Conservation (phyloP, 2,888 invertebrate species). For the Nebria brevicollis region DNA sequence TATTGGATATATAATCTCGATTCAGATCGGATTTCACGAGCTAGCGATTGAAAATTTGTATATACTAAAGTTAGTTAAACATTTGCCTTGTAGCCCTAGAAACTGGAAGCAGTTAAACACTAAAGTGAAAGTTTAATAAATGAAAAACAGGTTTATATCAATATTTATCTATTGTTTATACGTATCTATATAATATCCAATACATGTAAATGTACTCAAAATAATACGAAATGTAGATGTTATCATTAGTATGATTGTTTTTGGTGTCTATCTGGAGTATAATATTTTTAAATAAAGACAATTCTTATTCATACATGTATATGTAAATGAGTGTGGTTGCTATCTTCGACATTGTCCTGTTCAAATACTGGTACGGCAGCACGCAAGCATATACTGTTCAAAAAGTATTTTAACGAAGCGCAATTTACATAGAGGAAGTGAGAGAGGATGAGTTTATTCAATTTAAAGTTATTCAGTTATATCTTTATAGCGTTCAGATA, state of each 20-base stretch:
- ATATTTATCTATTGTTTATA: no score
- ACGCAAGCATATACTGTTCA: slow-evolving; percentile 29
- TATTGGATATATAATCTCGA: no score
- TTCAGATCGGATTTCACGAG: no score
- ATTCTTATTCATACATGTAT: slow-evolving; percentile 40
- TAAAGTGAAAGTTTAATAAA: no score
- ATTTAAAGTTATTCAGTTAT: slow-evolving; percentile 38
- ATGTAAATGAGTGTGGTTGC: slow-evolving; percentile 29
- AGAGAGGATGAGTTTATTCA: slow-evolving; percentile 35
- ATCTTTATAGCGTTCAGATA: background rate
- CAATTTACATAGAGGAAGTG: slow-evolving; percentile 39
- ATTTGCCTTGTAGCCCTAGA: no score
- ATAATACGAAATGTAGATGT: background rate
- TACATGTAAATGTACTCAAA: no score
- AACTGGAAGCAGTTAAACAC: no score
- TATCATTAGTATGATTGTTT: slow-evolving; percentile 23
- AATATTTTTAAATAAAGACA: slow-evolving; percentile 17
- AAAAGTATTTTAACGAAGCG: slow-evolving; percentile 43
- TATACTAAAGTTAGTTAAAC: no score
- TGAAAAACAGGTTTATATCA: no score
- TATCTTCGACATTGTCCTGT: background rate
- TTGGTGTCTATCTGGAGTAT: no score
- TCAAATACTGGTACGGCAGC: slow-evolving; percentile 32
- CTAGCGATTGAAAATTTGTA: no score
- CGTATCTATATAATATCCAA: no score